Percentiles rank a stretch among this genome's conserved stretches.
phyloP scores from a whole-genome alignment of 2,797 vertebrate genomes.

The Diceros bicornis region DNA sequence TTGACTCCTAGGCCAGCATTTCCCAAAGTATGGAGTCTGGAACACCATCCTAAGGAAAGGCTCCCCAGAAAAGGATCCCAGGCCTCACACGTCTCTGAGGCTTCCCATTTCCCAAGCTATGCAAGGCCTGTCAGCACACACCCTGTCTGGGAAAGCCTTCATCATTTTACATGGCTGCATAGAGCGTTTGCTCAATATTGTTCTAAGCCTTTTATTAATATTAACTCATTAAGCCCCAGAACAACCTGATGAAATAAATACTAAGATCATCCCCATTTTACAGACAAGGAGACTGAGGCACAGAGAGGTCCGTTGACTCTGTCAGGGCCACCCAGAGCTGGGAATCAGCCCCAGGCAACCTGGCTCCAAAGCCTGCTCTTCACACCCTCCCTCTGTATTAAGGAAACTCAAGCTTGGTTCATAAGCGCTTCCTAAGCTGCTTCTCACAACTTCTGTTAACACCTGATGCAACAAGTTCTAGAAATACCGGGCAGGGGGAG shows the following conservation, averaged over 20 bases:
- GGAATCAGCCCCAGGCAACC: neutral
- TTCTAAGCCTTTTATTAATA: neutral
- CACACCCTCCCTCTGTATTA: neutral
- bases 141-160: neutral
- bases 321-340: neutral
- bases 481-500: neutral
- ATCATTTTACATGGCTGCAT: fast-evolving
- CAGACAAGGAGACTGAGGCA: neutral
- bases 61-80: neutral
- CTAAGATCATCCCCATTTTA: neutral
- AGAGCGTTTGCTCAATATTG: neutral
- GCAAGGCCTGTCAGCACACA: neutral
- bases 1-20: neutral
- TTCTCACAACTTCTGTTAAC: neutral
- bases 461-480: neutral
- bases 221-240: neutral
- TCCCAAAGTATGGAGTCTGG: fast-evolving
- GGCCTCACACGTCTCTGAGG: neutral
- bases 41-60: neutral
- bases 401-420: neutral
- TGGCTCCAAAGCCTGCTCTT: neutral
- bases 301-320: neutral
- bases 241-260: neutral
- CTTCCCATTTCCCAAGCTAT: too few species aligned
- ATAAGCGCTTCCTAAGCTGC: neutral